phyloP scores from a whole-genome alignment of 2,888 invertebrate species.

The Gryllus longicercus region DNA sequence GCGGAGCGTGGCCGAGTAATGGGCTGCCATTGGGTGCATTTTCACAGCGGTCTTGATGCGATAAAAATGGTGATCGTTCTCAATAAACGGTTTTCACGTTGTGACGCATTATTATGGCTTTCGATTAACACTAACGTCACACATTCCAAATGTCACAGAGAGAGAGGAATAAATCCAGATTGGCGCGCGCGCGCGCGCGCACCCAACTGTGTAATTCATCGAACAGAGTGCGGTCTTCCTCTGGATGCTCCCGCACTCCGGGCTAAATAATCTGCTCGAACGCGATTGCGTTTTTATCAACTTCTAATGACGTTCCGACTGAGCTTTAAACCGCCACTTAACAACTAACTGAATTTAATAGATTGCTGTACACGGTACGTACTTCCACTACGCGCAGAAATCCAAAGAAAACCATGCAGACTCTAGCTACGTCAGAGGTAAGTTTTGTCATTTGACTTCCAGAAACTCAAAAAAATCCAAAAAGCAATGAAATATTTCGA shows the following conservation, averaged over 20 bases:
- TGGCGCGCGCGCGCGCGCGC: neutral
- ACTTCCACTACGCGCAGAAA: no score
- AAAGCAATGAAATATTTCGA: no score
- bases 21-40: neutral
- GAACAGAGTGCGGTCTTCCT: neutral
- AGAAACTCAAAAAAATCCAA: no score
- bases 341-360: no score
- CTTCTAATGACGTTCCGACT: no score
- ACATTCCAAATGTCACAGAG: neutral
- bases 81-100: neutral
- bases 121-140: neutral
- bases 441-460: rapidly evolving
- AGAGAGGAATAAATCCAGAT: neutral
- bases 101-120: slow-evolving; percentile 17
- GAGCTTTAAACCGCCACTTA: no score
- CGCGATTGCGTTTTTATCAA: no score
- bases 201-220: neutral
- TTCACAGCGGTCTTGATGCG: neutral
- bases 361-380: no score
- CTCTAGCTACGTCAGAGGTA: no score
- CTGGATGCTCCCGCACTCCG: no score
- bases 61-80: slow-evolving; percentile 5
- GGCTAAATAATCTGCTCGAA: no score
- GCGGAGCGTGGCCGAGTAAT: neutral
- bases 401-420: no score